phyloP scores from a whole-genome alignment of 1,140 invertebrate genomes.

The Spodoptera frugiperda region DNA sequence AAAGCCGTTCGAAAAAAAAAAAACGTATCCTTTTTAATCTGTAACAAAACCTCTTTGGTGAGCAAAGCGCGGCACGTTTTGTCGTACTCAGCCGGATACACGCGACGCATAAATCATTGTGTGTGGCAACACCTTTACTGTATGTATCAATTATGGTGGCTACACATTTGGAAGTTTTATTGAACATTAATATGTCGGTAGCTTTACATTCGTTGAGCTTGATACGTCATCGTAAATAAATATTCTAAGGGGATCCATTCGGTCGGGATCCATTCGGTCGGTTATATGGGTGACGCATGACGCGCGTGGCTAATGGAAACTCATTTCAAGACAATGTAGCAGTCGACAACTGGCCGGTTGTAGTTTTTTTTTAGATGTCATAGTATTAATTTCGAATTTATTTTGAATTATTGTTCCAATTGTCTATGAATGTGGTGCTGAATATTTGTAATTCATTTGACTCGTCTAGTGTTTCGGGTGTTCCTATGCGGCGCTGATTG shows the following conservation, averaged over 20 bases:
- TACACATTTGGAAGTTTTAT: conserved; percentile 39
- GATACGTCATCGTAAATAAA: conserved; percentile 36
- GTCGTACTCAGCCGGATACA: conserved; percentile 36
- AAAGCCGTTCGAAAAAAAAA: not conserved
- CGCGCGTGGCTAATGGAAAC: not conserved
- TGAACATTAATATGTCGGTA: conserved; percentile 29
- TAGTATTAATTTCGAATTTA: no score
- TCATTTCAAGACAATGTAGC: no score
- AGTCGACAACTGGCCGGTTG: no score
- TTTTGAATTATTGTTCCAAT: no score
- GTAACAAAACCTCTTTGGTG: conserved; percentile 35
- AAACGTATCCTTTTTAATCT: conserved; percentile 29
- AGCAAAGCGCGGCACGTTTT: conserved; percentile 34
- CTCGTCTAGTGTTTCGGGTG: no score
- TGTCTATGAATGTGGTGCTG: no score
- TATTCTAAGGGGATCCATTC: not conserved
- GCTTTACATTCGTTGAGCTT: not conserved
- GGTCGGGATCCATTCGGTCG: not conserved
- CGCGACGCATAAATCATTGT: conserved; percentile 38
- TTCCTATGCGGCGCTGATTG: no score
- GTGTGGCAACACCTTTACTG: conserved; percentile 42
- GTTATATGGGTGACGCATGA: not conserved
- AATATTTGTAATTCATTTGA: no score
- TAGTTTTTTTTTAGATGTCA: no score
- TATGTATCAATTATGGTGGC: conserved; percentile 41